Percentiles rank a stretch among this genome's conserved stretches.
Conservation (phyloP, 30 jellyfish, hydroid and myxozoan species). For the Turritopsis dohrnii region DNA sequence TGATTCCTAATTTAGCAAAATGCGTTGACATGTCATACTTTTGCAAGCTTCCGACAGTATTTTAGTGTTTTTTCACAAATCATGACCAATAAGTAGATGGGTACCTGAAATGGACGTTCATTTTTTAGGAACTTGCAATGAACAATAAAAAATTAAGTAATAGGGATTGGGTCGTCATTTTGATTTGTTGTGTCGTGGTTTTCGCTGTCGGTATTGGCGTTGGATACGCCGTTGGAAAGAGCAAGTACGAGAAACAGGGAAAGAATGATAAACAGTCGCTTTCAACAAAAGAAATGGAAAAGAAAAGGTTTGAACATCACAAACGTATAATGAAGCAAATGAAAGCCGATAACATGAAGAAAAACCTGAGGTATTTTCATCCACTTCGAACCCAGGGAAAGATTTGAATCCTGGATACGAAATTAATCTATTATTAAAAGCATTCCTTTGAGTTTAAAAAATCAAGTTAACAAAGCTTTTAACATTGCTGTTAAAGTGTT, state of each 20-base stretch:
- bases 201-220: constrained; percentile 51
- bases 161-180: background rate
- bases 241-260: background rate
- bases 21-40: too few relatives aligned
- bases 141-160: too few relatives aligned
- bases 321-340: constrained; percentile 32
- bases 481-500: too few relatives aligned
- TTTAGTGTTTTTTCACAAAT: too few relatives aligned
- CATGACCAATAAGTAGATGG: too few relatives aligned
- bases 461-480: too few relatives aligned
- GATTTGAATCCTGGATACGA: too few relatives aligned
- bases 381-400: background rate
- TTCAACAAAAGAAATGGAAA: constrained; percentile 16
- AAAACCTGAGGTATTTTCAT: constrained; percentile 40
- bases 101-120: too few relatives aligned
- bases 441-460: too few relatives aligned
- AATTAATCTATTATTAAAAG: too few relatives aligned
- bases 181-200: background rate
- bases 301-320: constrained; percentile 37
- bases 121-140: background rate
- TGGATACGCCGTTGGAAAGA: constrained; percentile 49
- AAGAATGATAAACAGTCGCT: constrained; percentile 2
- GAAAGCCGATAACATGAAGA: constrained; percentile 48
- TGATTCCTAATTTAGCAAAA: too few relatives aligned
- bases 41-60: too few relatives aligned